These are phyloP conservation scores for Penaeus vannamei DNA, from an alignment of 1,140 invertebrate genomes.

Conservation along the genomic window DNA sequence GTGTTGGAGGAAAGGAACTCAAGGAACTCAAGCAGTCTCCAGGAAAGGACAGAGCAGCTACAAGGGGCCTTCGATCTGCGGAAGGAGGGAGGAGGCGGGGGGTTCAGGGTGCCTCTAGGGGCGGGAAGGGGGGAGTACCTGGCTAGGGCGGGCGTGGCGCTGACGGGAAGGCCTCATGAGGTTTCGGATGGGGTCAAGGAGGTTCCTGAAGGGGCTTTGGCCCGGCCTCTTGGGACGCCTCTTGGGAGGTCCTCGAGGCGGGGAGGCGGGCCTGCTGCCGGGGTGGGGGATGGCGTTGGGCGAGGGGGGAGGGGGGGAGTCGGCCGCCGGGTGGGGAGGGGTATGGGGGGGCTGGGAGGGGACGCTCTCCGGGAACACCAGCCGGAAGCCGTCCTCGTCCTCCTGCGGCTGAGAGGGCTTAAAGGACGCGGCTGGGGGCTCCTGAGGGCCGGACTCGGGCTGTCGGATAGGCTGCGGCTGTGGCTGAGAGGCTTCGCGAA, in stretches of 20 bases:
- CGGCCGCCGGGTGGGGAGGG: not conserved
- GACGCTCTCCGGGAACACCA: too few relatives aligned
- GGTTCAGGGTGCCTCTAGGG: not conserved
- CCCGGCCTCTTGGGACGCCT: too few relatives aligned
- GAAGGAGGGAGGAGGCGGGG: not conserved
- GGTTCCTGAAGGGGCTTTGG: not conserved
- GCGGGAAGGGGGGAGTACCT: slow-evolving; percentile 22
- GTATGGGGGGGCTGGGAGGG: not conserved
- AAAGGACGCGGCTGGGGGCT: not conserved
- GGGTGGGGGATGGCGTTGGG: slow-evolving; percentile 3
- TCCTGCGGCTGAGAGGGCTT: not conserved
- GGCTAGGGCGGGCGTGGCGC: not conserved
- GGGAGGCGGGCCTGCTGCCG: not conserved
- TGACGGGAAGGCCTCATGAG: not conserved
- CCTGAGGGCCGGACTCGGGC: not conserved
- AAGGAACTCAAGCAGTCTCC: too few relatives aligned
- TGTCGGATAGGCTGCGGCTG: not conserved
- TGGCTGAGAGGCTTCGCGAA: not conserved
- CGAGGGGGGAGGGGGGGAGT: not conserved
- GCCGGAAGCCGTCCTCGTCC: too few relatives aligned
- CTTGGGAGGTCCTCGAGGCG: too few relatives aligned
- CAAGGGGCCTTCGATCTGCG: too few relatives aligned
- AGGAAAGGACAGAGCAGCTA: too few relatives aligned
- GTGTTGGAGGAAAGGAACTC: too few relatives aligned
- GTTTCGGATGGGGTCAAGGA: slow-evolving; percentile 10